phyloP scores from a whole-genome alignment of 2,888 invertebrate genomes.

The Meandrusa payeni region DNA sequence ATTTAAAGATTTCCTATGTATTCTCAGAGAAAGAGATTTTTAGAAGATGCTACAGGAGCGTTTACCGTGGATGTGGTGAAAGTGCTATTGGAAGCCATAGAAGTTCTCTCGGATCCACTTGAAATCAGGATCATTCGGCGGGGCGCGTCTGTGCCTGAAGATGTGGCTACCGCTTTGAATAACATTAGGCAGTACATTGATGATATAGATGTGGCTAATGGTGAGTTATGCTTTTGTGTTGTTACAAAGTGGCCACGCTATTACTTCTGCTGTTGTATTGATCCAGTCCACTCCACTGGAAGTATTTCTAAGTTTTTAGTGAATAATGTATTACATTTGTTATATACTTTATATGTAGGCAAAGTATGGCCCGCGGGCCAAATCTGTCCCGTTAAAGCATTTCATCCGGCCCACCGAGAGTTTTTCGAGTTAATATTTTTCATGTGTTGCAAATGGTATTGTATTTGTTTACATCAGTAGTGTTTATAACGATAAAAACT shows the following conservation, averaged over 20 bases:
- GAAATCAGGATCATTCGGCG: slow-evolving; percentile 57
- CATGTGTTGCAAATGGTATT: too few relatives aligned
- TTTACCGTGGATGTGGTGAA: slow-evolving; percentile 86
- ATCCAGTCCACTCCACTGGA: too few relatives aligned
- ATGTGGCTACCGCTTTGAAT: slow-evolving; percentile 84
- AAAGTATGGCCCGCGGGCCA: too few relatives aligned
- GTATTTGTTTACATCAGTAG: too few relatives aligned
- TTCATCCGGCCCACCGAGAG: too few relatives aligned
- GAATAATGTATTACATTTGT: too few relatives aligned
- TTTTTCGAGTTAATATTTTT: too few relatives aligned
- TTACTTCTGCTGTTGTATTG: too few relatives aligned
- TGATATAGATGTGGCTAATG: slow-evolving; percentile 90
- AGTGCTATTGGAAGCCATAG: slow-evolving; percentile 82
- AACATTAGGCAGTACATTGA: slow-evolving; percentile 85
- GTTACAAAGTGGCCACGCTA: slow-evolving; percentile 88
- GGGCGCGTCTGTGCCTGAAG: slow-evolving; percentile 75
- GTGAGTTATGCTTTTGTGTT: slow-evolving; percentile 52
- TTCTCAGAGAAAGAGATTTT: slow-evolving; percentile 83
- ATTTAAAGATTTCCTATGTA: not conserved
- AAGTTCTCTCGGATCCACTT: slow-evolving; percentile 75
- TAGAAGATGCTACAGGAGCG: slow-evolving; percentile 85
- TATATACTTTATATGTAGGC: too few relatives aligned
- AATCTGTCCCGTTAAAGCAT: too few relatives aligned
- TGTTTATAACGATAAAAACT: too few relatives aligned
- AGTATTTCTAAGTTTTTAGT: too few relatives aligned